These are phyloP conservation scores for Oryzias sinensis DNA, from an alignment of 2,797 vertebrate genomes.

Conservation along the genomic window DNA sequence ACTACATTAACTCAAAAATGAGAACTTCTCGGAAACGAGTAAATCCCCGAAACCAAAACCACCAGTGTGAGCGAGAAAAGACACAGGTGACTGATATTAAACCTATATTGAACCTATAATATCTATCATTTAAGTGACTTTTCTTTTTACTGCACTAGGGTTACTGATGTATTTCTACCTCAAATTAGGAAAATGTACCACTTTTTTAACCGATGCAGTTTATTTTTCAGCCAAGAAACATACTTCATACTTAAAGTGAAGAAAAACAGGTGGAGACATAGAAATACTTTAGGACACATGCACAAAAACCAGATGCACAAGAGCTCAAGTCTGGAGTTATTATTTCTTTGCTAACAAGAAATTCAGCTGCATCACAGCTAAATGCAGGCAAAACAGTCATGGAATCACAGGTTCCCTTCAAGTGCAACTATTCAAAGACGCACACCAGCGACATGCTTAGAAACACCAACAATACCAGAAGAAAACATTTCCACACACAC, in stretches of 20 bases:
- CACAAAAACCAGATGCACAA: slow-evolving; percentile 5
- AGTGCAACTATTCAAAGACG: too few relatives aligned
- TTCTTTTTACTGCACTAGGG: slow-evolving; percentile 18
- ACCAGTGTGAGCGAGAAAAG: slow-evolving; percentile 3
- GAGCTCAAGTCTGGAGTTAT: slow-evolving; percentile 5
- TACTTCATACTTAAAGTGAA: slow-evolving; percentile 16
- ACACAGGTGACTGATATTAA: slow-evolving; percentile 29
- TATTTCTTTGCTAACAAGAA: neutral
- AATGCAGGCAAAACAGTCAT: slow-evolving; percentile 24
- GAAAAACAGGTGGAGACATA: slow-evolving; percentile 19
- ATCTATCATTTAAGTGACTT: slow-evolving; percentile 26
- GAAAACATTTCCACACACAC: slow-evolving; percentile 1
- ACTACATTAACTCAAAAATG: neutral
- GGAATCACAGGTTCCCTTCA: too few relatives aligned
- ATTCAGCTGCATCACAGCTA: slow-evolving; percentile 28
- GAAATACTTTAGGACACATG: slow-evolving; percentile 11
- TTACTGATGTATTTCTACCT: slow-evolving; percentile 17
- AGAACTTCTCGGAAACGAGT: neutral
- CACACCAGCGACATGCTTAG: too few relatives aligned
- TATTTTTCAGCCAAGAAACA: slow-evolving; percentile 18
- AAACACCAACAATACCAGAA: neutral
- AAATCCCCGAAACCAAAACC: neutral
- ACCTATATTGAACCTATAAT: slow-evolving; percentile 12
- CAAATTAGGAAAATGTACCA: slow-evolving; percentile 32
- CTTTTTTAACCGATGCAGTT: slow-evolving; percentile 17